These are phyloP conservation scores for Panthera leo DNA, from an alignment of 2,113 vertebrate species.

Conservation along the genomic window DNA sequence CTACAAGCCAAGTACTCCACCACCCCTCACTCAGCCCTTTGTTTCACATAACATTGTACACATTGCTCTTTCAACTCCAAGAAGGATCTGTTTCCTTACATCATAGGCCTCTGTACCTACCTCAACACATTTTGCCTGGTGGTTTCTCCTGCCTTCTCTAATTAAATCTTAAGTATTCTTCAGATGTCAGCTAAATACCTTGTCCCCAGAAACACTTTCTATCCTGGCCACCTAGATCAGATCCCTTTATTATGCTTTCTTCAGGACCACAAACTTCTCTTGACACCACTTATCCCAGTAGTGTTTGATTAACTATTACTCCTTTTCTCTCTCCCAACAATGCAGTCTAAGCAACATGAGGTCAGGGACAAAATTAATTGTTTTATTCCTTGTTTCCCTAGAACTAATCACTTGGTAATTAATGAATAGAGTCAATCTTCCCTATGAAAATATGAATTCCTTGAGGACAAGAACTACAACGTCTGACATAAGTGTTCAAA, in stretches of 20 bases:
- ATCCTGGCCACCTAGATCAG: not conserved
- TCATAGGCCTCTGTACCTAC: not conserved
- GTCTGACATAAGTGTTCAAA: not conserved
- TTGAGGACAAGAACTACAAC: not conserved
- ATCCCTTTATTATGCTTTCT: not conserved
- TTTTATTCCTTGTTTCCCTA: not conserved
- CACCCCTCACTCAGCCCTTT: not conserved
- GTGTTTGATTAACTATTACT: not conserved
- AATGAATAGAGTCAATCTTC: not conserved
- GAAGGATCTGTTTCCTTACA: not conserved
- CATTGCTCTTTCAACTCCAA: not conserved
- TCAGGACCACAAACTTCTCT: not conserved
- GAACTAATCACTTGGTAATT: not conserved
- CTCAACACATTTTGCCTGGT: not conserved
- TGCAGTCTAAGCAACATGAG: not conserved
- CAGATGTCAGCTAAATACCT: not conserved
- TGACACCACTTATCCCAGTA: not conserved
- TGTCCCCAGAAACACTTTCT: not conserved
- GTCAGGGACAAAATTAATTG: not conserved
- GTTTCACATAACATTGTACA: not conserved
- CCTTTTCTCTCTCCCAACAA: not conserved
- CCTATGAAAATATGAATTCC: not conserved
- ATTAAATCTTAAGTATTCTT: constrained; percentile 21
- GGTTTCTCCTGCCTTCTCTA: not conserved
- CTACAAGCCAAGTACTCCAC: not conserved